Percentiles rank a stretch among this genome's conserved stretches.
phyloP scores from a whole-genome alignment of 2,113 vertebrate genomes.

The Aplodontia rufa region DNA sequence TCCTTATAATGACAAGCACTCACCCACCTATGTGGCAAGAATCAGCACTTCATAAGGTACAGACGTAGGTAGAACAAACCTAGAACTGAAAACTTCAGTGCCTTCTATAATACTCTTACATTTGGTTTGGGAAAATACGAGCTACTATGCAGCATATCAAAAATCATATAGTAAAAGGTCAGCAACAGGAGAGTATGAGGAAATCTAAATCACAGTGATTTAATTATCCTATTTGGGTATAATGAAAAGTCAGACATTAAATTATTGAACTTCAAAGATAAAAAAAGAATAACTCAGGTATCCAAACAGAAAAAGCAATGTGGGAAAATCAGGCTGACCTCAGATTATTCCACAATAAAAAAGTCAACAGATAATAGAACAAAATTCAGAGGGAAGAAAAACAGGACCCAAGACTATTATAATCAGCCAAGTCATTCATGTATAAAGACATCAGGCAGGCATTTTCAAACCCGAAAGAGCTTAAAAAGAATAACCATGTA shows the following conservation, averaged over 20 bases:
- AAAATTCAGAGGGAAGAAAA: slow-evolving; percentile 22
- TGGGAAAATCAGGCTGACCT: background rate
- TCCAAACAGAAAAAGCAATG: background rate
- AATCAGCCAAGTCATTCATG: background rate
- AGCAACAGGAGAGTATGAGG: background rate
- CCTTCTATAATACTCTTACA: background rate
- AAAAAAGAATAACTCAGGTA: background rate
- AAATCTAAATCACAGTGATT: background rate
- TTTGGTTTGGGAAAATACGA: slow-evolving; percentile 4
- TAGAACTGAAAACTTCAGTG: background rate
- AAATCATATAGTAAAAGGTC: background rate
- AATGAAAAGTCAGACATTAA: background rate
- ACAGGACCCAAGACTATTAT: background rate
- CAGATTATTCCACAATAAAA: slow-evolving; percentile 1
- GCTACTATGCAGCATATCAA: background rate
- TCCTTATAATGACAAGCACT: background rate
- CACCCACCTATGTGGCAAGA: background rate
- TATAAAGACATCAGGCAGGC: background rate
- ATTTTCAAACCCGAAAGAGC: background rate
- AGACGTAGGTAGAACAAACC: background rate
- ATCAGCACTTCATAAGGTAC: background rate
- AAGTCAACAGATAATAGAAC: background rate
- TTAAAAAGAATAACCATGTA: background rate
- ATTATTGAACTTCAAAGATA: slow-evolving; percentile 14
- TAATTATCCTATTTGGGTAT: background rate